These are phyloP conservation scores for Aphidius gifuensis DNA, from an alignment of 1,140 invertebrate species.

Conservation along the genomic window DNA sequence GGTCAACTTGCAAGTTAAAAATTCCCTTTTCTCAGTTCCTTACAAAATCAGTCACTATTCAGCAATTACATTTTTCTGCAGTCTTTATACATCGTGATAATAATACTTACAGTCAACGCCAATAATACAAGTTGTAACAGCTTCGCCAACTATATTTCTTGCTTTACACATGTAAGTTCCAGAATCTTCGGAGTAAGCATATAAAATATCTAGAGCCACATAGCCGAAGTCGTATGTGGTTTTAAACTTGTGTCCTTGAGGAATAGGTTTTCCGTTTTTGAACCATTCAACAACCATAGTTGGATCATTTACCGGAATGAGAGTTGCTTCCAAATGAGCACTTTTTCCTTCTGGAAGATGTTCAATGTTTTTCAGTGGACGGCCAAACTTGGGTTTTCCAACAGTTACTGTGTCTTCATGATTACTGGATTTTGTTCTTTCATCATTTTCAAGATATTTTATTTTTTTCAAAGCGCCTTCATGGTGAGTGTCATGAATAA, in stretches of 20 bases:
- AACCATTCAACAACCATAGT: slow-evolving; percentile 96
- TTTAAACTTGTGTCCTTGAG: slow-evolving; percentile 86
- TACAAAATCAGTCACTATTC: too few relatives aligned
- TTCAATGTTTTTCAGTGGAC: slow-evolving; percentile 80
- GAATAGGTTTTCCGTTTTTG: slow-evolving; percentile 85
- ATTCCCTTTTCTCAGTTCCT: too few relatives aligned
- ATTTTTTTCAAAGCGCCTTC: slow-evolving; percentile 91
- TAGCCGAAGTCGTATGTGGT: slow-evolving; percentile 95
- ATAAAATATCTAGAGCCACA: slow-evolving; percentile 92
- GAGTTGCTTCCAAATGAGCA: slow-evolving; percentile 91
- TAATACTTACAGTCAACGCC: slow-evolving; percentile 70
- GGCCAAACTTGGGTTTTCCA: slow-evolving; percentile 85
- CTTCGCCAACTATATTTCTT: slow-evolving; percentile 87
- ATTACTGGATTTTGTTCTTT: slow-evolving; percentile 68
- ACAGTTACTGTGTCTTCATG: slow-evolving; percentile 72
- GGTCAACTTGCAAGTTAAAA: too few relatives aligned
- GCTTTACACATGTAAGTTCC: slow-evolving; percentile 95
- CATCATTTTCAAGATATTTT: slow-evolving; percentile 85
- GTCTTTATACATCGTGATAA: too few relatives aligned
- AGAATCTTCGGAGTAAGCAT: slow-evolving; percentile 92
- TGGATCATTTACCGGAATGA: slow-evolving; percentile 92
- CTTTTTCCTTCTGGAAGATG: slow-evolving; percentile 82
- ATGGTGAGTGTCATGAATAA: slow-evolving; percentile 92
- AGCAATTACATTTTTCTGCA: too few relatives aligned
- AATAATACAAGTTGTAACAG: slow-evolving; percentile 84